Conservation (phyloP, 2,888 invertebrate genomes). For the Dasypogon diadema region DNA sequence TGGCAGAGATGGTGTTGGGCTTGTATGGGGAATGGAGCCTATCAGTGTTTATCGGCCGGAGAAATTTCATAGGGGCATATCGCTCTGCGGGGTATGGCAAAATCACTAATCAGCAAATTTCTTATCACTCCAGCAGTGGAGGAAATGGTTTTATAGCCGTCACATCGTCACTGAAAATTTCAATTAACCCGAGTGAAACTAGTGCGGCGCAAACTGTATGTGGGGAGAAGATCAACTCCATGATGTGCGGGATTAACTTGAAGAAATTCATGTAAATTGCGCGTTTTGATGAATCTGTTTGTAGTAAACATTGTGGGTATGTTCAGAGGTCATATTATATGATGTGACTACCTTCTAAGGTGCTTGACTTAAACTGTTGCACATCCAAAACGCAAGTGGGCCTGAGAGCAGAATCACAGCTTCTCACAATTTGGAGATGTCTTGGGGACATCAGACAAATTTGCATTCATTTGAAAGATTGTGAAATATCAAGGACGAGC, state of each 20-base stretch:
- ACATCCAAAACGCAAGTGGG: not conserved
- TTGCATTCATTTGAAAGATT: no score
- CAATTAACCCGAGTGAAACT: not conserved
- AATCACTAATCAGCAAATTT: conserved; percentile 12
- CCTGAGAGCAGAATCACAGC: not conserved
- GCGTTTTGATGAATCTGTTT: no score
- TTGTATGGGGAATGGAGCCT: not conserved
- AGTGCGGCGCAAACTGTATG: not conserved
- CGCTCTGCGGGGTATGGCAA: not conserved
- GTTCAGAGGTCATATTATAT: not conserved
- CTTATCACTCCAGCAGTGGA: conserved; percentile 13
- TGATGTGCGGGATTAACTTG: no score
- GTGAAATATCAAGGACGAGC: not conserved
- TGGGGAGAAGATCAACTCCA: no score
- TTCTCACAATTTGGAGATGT: no score
- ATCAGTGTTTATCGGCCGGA: not conserved
- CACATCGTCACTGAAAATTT: not conserved
- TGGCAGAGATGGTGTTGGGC: not conserved
- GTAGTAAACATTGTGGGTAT: not conserved
- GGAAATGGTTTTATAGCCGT: conserved; percentile 7
- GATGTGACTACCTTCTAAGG: not conserved
- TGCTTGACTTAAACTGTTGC: not conserved
- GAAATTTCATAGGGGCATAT: not conserved
- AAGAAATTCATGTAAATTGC: no score
- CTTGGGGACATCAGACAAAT: no score